Percentiles rank a stretch among this genome's conserved stretches.
These are phyloP conservation scores for Hanleya hanleyi DNA, from an alignment of 2,888 invertebrate species.

Conservation along the genomic window DNA sequence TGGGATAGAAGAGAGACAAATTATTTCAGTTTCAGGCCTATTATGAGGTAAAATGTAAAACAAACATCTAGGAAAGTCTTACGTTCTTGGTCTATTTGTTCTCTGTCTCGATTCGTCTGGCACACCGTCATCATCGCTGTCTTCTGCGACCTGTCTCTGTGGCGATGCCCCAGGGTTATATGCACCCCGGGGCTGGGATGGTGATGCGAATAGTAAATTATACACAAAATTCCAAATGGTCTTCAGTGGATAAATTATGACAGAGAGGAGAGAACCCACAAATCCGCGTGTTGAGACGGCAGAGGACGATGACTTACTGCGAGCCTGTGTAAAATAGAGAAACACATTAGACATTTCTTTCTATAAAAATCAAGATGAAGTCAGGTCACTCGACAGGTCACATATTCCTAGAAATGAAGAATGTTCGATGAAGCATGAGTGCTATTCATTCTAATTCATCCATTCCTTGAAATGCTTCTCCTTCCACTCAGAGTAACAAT, in stretches of 20 bases:
- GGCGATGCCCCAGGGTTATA: conserved; percentile 10
- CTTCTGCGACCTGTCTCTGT: neutral
- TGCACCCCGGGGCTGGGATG: conserved; percentile 31
- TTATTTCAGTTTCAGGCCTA: too few species aligned
- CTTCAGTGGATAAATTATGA: conserved; percentile 79
- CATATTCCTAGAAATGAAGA: too few species aligned
- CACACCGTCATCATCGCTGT: neutral
- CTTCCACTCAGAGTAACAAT: too few species aligned
- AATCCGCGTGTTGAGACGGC: neutral
- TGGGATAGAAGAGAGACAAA: too few species aligned
- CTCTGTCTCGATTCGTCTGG: neutral
- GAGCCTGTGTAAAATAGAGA: neutral
- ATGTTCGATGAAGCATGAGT: neutral
- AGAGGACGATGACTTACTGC: neutral
- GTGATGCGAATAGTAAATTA: conserved; percentile 73
- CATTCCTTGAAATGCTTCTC: too few species aligned
- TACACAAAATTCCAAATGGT: conserved; percentile 77
- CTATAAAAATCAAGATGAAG: too few species aligned
- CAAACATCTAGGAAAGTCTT: too few species aligned
- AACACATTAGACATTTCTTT: neutral
- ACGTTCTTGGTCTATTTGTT: conserved; percentile 33
- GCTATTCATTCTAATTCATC: too few species aligned
- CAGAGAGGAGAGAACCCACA: conserved; percentile 76
- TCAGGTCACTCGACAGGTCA: too few species aligned
- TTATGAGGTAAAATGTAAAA: too few species aligned